phyloP scores from a whole-genome alignment of 2,797 vertebrate genomes.

The Sciurus carolinensis region DNA sequence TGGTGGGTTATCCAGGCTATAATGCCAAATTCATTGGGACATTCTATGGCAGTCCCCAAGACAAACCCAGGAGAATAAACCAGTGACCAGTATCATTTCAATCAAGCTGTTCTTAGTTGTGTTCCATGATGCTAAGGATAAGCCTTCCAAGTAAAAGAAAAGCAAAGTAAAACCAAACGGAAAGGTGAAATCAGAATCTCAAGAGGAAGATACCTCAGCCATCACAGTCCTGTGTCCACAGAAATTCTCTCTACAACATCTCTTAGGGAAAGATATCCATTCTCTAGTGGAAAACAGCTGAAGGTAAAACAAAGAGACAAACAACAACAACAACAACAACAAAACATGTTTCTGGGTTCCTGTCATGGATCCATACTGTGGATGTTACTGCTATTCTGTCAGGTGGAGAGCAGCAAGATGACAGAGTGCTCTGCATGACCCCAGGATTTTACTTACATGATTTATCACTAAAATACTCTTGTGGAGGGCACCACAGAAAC shows the following conservation, averaged over 20 bases:
- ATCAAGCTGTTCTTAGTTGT: background rate
- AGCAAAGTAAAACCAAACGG: background rate
- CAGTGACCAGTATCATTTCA: background rate
- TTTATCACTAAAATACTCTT: conserved; percentile 6
- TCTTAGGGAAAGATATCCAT: no score
- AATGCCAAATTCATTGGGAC: background rate
- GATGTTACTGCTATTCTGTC: background rate
- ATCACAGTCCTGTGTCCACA: background rate
- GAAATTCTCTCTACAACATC: background rate
- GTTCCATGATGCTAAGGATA: background rate
- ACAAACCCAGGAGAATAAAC: background rate
- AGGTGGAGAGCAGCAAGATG: no score
- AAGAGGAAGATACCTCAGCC: background rate
- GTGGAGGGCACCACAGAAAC: background rate
- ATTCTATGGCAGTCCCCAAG: background rate
- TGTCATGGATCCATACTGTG: background rate
- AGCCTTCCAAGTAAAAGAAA: background rate
- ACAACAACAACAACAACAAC: background rate
- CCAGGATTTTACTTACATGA: background rate
- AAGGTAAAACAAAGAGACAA: background rate
- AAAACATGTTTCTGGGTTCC: background rate
- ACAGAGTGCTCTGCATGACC: background rate
- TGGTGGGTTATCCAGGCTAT: background rate
- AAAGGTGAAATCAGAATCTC: background rate
- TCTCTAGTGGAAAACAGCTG: background rate